phyloP scores from a whole-genome alignment of 2,888 invertebrate genomes.

The Aradus depressus region DNA sequence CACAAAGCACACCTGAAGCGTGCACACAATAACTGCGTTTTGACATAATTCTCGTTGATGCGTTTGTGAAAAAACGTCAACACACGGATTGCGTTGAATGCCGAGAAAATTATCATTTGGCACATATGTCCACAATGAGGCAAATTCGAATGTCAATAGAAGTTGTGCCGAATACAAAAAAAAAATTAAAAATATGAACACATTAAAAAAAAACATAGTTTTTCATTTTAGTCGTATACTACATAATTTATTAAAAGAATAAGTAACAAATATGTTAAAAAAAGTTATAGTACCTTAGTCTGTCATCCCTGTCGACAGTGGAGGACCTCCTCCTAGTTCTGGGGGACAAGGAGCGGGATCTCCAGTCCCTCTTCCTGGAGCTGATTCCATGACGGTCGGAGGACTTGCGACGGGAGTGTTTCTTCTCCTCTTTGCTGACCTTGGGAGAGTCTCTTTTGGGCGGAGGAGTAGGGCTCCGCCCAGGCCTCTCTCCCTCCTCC shows the following conservation, averaged over 20 bases:
- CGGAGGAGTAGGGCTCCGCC: slow-evolving; percentile 19
- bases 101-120: no score
- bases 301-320: slow-evolving; percentile 6
- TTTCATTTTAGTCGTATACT: no score
- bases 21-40: no score
- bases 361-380: slow-evolving; percentile 3
- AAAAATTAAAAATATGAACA: neutral
- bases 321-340: slow-evolving; percentile 8
- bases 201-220: neutral
- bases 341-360: slow-evolving; percentile 1
- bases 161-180: neutral
- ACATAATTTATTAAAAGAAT: neutral
- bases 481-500: slow-evolving; percentile 24
- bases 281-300: slow-evolving; percentile 6
- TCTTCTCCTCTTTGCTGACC: neutral
- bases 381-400: neutral
- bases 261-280: neutral
- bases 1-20: no score
- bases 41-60: no score
- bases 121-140: no score
- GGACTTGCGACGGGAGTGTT: slow-evolving; percentile 3
- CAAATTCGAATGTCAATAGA: neutral
- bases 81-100: no score
- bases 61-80: no score
- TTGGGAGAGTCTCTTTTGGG: slow-evolving; percentile 4